phyloP scores from a whole-genome alignment of 30 jellyfish, hydroid and myxozoan species.

The Hydra vulgaris region DNA sequence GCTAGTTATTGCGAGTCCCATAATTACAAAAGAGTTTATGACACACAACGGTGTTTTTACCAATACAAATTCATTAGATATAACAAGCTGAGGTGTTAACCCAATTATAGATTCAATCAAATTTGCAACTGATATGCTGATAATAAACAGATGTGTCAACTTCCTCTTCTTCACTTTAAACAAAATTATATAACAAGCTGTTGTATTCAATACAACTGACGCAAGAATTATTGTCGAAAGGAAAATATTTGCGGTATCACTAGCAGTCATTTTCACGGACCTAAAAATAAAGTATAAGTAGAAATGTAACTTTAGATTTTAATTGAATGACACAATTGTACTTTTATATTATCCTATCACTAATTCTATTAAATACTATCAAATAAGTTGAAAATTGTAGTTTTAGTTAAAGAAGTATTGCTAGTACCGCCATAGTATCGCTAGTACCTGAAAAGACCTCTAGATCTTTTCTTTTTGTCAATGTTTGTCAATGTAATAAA shows the following conservation, averaged over 20 bases:
- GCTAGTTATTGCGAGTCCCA: background rate
- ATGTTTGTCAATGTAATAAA: too few species aligned
- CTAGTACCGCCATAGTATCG: too few species aligned
- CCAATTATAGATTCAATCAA: background rate
- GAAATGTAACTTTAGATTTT: too few species aligned
- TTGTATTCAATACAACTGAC: background rate
- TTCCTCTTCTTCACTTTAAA: background rate
- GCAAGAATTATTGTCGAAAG: background rate
- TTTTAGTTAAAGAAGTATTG: too few species aligned
- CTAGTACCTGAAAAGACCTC: too few species aligned
- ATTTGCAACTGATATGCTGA: background rate
- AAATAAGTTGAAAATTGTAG: too few species aligned
- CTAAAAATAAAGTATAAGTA: too few species aligned
- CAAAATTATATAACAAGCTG: slow-evolving; percentile 7
- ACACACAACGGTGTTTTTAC: background rate
- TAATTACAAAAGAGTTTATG: background rate
- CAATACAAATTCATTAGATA: background rate
- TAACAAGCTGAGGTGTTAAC: background rate
- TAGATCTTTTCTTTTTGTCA: too few species aligned
- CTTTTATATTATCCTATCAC: too few species aligned
- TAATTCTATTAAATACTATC: too few species aligned
- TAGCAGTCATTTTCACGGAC: too few species aligned
- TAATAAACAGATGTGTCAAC: background rate
- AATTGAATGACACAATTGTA: too few species aligned
- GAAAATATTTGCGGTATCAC: background rate